Base-by-base conservation (phyloP, 2,113 vertebrate genomes). In the Globicephala melas region DNA sequence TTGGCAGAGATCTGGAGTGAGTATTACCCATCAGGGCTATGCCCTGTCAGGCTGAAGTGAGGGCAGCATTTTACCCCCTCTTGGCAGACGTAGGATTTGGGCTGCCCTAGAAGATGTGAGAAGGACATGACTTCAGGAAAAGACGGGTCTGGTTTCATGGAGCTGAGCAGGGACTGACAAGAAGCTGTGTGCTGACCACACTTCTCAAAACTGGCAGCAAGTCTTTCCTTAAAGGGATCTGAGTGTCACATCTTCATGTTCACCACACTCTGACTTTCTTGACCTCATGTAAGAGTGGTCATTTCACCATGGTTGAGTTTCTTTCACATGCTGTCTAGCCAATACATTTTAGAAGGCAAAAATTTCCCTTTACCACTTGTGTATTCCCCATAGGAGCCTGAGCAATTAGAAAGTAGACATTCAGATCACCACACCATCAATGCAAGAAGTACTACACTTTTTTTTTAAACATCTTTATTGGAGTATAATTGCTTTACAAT, bases 11-110 rank as follows among this genome's bases (percentile, higher is more conserved):
- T 63, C 23, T 44, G 68, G 25, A 83, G 5, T 55, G 20, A 87
- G 6, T 55, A 47, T 53, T 26, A 33, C 9, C 36, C 26, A 36
- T n/a, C 53, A 60, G 26, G 2, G 2, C 12, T 13, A 18, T 31
- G 3, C 2, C 13, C 33, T 67, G 8, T 8, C 8, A 5, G 31
- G 23, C 9, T 58, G 13, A 53, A 44, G 31, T 11, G 5, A 2
- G 31, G 31, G 4, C 4, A 13, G 0, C 62, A 41, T 70, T 41
- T 38, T 3, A 47, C 0, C 38, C 3, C 0, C 8, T 82, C 26
- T 77, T 21, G 33, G 89, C 6, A 23, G 15, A 26, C 10, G 47
- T 8, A 18, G 11, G 12, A 15, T 41, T n/a, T 1, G 5, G 26
- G 8, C 26, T 73, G 2, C 18, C 44, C 31, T 5, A 0, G 17